These are phyloP conservation scores for Dasypogon diadema DNA, from an alignment of 2,888 invertebrate genomes.

Conservation along the genomic window DNA sequence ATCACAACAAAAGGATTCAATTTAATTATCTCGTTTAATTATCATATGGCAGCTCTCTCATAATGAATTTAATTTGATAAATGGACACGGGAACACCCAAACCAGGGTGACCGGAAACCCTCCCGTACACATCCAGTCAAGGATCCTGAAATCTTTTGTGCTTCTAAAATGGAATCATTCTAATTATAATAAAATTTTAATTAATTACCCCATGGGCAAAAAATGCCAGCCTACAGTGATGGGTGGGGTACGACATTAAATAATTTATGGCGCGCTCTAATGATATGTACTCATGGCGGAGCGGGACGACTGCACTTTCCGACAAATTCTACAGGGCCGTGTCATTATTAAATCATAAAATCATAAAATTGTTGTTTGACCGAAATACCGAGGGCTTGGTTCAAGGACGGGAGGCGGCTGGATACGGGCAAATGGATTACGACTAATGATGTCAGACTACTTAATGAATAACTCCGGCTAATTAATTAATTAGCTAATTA, in stretches of 20 bases:
- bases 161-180: slow-evolving; percentile 41
- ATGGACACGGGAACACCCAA: slow-evolving; percentile 59
- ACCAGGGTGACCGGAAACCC: slow-evolving; percentile 45
- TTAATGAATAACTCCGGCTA: slow-evolving; percentile 51
- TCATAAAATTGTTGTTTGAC: slow-evolving; percentile 37
- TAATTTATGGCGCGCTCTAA: slow-evolving; percentile 45
- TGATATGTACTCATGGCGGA: slow-evolving; percentile 37
- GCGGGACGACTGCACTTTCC: slow-evolving; percentile 21
- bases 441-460: slow-evolving; percentile 36
- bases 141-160: slow-evolving; percentile 44
- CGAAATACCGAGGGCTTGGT: background rate
- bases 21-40: slow-evolving; percentile 61
- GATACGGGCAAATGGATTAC: slow-evolving; percentile 10
- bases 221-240: background rate
- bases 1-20: slow-evolving; percentile 59
- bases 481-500: slow-evolving; percentile 57
- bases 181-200: slow-evolving; percentile 54
- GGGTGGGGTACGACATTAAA: slow-evolving; percentile 27
- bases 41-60: slow-evolving; percentile 58
- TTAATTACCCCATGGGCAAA: slow-evolving; percentile 47
- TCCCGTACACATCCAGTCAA: slow-evolving; percentile 36
- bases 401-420: background rate
- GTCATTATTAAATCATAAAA: slow-evolving; percentile 12
- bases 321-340: background rate
- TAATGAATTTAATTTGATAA: slow-evolving; percentile 61